A percentile compares a stretch with the other conserved stretches of the same genome.
phyloP scores from a whole-genome alignment of 2,797 vertebrate genomes.

The Numenius phaeopus region DNA sequence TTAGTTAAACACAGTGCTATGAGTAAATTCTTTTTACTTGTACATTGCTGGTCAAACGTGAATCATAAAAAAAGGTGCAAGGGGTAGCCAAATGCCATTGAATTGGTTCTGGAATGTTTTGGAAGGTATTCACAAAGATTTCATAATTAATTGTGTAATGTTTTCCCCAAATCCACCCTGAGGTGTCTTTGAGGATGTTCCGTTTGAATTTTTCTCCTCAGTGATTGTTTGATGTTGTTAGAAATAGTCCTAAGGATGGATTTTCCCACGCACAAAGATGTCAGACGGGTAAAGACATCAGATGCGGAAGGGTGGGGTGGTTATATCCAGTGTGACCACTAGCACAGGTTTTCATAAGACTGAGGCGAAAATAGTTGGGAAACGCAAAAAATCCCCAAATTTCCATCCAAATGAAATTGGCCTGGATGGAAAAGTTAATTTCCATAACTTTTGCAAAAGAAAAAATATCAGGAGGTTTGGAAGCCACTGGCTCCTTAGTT shows the following conservation, averaged over 20 bases:
- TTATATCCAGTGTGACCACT: background rate
- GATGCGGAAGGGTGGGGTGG: background rate
- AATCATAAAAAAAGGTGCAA: background rate
- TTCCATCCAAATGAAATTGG: background rate
- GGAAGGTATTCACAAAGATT: background rate
- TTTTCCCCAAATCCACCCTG: background rate
- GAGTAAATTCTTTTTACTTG: background rate
- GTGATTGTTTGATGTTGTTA: background rate
- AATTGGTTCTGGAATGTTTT: background rate
- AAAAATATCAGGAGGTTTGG: background rate
- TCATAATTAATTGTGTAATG: background rate
- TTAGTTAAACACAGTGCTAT: background rate
- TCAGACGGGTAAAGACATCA: background rate
- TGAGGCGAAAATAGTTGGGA: background rate
- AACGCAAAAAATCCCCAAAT: background rate
- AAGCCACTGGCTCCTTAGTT: background rate
- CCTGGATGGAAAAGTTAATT: background rate
- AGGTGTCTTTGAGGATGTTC: background rate
- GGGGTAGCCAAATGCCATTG: background rate
- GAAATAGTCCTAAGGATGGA: background rate
- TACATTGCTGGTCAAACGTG: background rate
- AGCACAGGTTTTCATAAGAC: no score
- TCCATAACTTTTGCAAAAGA: background rate
- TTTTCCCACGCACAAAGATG: background rate
- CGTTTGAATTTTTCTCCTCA: background rate